Percentiles rank a stretch among this genome's conserved stretches.
phyloP scores from a whole-genome alignment of 1,140 invertebrate species.

The Thaumatotibia leucotreta region DNA sequence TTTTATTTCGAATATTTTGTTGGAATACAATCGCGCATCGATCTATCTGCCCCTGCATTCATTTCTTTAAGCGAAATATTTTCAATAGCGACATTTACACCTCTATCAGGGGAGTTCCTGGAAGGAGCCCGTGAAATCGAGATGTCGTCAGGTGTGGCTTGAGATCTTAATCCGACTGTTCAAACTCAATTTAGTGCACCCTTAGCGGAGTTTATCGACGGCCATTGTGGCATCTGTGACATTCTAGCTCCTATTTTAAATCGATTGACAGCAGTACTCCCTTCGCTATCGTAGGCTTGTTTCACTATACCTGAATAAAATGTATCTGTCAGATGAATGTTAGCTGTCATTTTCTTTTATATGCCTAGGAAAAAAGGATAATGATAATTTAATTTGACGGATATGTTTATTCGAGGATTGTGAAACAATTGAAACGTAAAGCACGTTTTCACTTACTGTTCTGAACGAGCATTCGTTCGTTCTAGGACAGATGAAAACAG shows the following conservation, averaged over 20 bases:
- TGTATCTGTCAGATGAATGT: too few species aligned
- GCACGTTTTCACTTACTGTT: too few species aligned
- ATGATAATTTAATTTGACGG: too few species aligned
- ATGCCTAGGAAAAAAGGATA: too few species aligned
- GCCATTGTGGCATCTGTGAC: neutral
- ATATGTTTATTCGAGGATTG: too few species aligned
- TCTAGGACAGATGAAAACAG: too few species aligned
- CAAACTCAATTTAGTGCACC: slow-evolving; percentile 17
- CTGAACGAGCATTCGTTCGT: too few species aligned
- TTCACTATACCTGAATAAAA: too few species aligned
- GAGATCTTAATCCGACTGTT: slow-evolving; percentile 43
- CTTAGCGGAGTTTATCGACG: neutral
- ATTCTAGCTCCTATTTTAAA: neutral
- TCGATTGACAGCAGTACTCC: neutral
- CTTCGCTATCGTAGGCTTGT: too few species aligned
- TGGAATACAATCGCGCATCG: slow-evolving; percentile 45
- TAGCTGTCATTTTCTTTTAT: too few species aligned
- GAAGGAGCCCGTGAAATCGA: slow-evolving; percentile 50
- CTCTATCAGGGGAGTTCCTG: slow-evolving; percentile 36
- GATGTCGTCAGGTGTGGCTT: slow-evolving; percentile 47
- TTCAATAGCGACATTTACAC: slow-evolving; percentile 54
- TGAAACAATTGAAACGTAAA: too few species aligned
- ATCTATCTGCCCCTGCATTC: slow-evolving; percentile 42
- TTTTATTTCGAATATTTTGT: slow-evolving; percentile 35
- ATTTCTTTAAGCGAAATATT: slow-evolving; percentile 33